Percentiles rank a stretch among this genome's conserved stretches.
Evolutionary conservation across 2,113 vertebrate species (phyloP).

Genomic region (Megaptera novaeangliae): DNA sequence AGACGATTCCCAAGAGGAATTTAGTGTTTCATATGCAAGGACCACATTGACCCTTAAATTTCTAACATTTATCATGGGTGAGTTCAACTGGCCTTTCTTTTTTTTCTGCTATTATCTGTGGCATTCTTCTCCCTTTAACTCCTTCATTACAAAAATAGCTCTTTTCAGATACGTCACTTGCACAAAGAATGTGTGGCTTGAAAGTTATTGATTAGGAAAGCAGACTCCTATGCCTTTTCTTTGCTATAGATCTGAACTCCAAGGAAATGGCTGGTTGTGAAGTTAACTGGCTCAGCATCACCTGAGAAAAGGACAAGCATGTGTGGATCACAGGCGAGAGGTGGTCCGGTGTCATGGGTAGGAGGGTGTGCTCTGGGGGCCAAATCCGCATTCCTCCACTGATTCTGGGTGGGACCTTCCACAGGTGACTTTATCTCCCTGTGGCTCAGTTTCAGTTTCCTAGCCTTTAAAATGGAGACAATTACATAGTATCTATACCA

Average conservation of each 20-base stretch:
- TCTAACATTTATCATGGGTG: background rate
- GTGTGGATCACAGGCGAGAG: background rate
- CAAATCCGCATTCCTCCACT: background rate
- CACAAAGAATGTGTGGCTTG: background rate
- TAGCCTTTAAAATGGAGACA: background rate
- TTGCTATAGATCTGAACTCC: background rate
- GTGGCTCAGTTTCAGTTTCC: background rate
- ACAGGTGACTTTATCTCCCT: background rate
- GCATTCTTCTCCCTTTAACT: background rate
- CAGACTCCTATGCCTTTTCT: background rate
- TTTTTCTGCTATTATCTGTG: background rate
- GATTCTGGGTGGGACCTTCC: background rate
- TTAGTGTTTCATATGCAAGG: background rate
- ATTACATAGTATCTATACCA: background rate
- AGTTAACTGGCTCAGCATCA: background rate
- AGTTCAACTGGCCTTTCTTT: background rate
- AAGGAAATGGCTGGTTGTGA: background rate
- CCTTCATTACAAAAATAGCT: background rate
- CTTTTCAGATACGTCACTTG: background rate
- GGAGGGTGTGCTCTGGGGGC: background rate
- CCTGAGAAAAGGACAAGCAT: background rate
- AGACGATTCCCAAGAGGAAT: background rate
- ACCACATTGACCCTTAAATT: background rate
- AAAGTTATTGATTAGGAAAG: background rate
- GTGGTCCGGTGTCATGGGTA: background rate